Evolutionary conservation across 2,797 vertebrate species (phyloP).

Genomic region (Enteromius fasciolatus): DNA sequence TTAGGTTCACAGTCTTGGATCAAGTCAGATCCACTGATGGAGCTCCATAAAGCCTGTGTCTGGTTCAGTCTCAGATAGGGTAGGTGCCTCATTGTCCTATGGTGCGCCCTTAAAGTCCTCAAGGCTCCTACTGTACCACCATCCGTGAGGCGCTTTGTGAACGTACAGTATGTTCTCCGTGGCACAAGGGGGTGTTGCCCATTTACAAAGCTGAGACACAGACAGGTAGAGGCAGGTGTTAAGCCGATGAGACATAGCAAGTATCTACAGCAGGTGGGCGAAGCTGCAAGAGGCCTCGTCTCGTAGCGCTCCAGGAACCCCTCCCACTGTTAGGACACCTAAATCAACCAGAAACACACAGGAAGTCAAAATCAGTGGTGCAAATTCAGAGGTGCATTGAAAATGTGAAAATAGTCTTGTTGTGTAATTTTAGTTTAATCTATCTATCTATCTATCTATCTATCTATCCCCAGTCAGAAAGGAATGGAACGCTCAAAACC

Average conservation of each 20-base stretch:
- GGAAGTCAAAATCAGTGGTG: background rate
- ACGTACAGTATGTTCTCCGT: constrained; percentile 69
- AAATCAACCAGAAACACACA: constrained; percentile 75
- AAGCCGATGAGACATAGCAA: constrained; percentile 79
- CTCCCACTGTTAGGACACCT: constrained; percentile 93
- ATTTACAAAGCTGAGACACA: constrained; percentile 80
- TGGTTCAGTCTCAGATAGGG: constrained; percentile 19
- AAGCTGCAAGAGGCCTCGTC: constrained; percentile 70
- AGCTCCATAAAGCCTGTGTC: constrained; percentile 59
- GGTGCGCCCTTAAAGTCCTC: constrained; percentile 21
- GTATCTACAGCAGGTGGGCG: constrained; percentile 78
- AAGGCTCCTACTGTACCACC: constrained; percentile 29
- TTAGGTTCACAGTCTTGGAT: constrained; percentile 67
- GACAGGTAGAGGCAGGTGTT: constrained; percentile 65
- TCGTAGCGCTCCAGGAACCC: constrained; percentile 73
- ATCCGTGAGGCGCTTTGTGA: constrained; percentile 64
- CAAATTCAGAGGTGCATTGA: background rate
- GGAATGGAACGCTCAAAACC: background rate
- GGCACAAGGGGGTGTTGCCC: constrained; percentile 77
- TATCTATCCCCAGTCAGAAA: no score
- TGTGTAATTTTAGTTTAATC: background rate
- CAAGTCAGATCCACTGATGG: constrained; percentile 73
- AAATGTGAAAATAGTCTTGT: background rate
- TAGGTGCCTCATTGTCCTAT: constrained; percentile 15
- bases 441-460: no score